A percentile compares a stretch with the other conserved stretches of the same genome.
These are phyloP conservation scores for Aphaenogaster floridana DNA, from an alignment of 1,140 invertebrate species.

Conservation along the genomic window DNA sequence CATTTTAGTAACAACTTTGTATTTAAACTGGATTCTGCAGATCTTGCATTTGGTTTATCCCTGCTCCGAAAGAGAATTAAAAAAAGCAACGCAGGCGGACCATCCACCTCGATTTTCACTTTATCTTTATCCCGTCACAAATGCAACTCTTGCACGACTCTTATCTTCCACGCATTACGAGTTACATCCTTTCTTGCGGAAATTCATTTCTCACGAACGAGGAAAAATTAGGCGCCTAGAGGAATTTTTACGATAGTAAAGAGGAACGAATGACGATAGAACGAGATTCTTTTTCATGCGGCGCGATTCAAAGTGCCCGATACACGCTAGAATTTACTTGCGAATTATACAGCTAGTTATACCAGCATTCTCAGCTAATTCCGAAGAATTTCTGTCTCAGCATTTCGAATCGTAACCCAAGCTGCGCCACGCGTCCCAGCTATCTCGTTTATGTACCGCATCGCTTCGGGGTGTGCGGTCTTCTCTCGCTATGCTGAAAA, in stretches of 20 bases:
- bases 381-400: constrained; percentile 38
- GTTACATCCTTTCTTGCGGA: constrained; percentile 15
- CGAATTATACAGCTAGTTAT: constrained; percentile 24
- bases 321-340: constrained; percentile 10
- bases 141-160: constrained; percentile 12
- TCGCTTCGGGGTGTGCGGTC: constrained; percentile 74
- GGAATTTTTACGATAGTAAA: constrained; percentile 3
- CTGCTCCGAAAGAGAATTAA: background rate
- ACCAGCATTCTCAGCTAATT: constrained; percentile 20
- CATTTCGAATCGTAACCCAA: constrained; percentile 40
- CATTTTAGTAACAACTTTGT: background rate
- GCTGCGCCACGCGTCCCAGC: constrained; percentile 31
- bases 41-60: background rate
- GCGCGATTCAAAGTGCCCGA: background rate
- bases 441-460: constrained; percentile 76
- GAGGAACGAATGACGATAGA: background rate
- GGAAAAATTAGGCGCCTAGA: constrained; percentile 4
- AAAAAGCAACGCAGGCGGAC: background rate
- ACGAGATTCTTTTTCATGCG: background rate
- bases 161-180: constrained; percentile 21
- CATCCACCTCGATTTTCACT: constrained; percentile 7
- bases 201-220: constrained; percentile 24
- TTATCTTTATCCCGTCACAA: constrained; percentile 21
- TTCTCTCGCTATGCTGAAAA: constrained; percentile 68
- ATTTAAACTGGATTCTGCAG: background rate